These are phyloP conservation scores for Lucilia cuprina DNA, from an alignment of 1,140 invertebrate genomes.

Conservation along the genomic window DNA sequence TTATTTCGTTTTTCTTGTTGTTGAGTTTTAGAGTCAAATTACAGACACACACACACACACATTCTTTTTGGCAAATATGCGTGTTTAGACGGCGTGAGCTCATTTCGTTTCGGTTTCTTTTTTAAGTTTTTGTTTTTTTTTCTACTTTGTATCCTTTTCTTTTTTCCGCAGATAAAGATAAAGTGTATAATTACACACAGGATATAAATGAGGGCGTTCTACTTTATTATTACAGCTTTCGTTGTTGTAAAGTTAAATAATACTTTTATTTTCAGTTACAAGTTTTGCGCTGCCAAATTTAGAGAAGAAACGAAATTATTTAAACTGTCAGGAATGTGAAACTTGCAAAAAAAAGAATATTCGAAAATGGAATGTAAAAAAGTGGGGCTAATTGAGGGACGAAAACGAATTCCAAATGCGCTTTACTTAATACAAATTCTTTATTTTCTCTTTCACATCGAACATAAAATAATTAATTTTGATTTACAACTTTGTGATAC, in stretches of 20 bases:
- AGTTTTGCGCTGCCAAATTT: neutral
- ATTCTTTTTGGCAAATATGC: neutral
- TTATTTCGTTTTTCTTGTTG: neutral
- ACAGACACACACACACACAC: neutral
- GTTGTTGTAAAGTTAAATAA: neutral
- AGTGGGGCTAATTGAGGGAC: neutral
- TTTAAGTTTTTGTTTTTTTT: neutral
- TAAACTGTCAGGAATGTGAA: neutral
- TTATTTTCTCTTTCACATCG: too few species aligned
- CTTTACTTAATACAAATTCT: neutral
- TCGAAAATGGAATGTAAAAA: neutral
- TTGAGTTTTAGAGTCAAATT: constrained; percentile 15
- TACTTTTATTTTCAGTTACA: neutral
- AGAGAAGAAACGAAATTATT: neutral
- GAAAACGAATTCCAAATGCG: neutral
- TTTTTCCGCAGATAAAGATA: neutral
- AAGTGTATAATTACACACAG: constrained; percentile 11
- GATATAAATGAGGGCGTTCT: constrained; percentile 26
- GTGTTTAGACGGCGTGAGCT: neutral
- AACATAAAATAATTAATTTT: too few species aligned
- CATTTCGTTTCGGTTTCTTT: neutral
- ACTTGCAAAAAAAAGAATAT: neutral
- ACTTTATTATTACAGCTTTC: neutral
- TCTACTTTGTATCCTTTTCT: too few species aligned
- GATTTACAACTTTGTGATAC: too few species aligned